A percentile compares a stretch with the other conserved stretches of the same genome.
Conservation (phyloP, 2,888 invertebrate species). For the Anaspis maculata region DNA sequence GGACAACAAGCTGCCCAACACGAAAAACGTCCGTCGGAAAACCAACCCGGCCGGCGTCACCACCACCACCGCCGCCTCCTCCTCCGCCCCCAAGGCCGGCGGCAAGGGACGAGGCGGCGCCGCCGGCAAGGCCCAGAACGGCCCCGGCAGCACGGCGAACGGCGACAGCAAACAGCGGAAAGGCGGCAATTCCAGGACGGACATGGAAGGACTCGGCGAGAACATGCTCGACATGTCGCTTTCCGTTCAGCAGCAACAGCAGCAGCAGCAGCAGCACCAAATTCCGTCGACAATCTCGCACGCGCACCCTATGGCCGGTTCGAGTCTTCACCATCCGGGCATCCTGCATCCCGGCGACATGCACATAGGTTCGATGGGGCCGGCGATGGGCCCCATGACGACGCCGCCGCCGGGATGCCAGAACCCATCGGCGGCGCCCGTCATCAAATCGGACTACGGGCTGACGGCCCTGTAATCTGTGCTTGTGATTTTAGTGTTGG, state of each 20-base stretch:
- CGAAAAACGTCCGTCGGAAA: conserved; percentile 67
- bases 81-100: conserved; percentile 30
- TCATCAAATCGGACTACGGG: conserved; percentile 82
- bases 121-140: conserved; percentile 37
- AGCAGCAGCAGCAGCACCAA: conserved; percentile 34
- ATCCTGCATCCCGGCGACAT: conserved; percentile 40
- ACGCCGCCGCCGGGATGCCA: conserved; percentile 51
- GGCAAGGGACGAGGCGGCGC: conserved; percentile 41
- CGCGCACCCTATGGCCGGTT: conserved; percentile 45
- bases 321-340: conserved; percentile 32
- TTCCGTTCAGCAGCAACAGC: too few species aligned
- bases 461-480: conserved; percentile 63
- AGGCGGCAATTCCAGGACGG: conserved; percentile 43
- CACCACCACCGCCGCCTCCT: conserved; percentile 41
- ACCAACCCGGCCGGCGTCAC: conserved; percentile 66
- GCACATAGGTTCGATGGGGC: conserved; percentile 45
- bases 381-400: conserved; percentile 49
- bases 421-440: conserved; percentile 46
- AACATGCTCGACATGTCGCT: conserved; percentile 43
- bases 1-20: conserved; percentile 82
- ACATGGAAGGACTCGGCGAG: conserved; percentile 50
- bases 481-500: too few species aligned
- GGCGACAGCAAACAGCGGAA: conserved; percentile 62
- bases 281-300: conserved; percentile 49
- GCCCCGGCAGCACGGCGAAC: conserved; percentile 36